Conservation (phyloP, 2,888 invertebrate species). For the Malthinus seriepunctatus region DNA sequence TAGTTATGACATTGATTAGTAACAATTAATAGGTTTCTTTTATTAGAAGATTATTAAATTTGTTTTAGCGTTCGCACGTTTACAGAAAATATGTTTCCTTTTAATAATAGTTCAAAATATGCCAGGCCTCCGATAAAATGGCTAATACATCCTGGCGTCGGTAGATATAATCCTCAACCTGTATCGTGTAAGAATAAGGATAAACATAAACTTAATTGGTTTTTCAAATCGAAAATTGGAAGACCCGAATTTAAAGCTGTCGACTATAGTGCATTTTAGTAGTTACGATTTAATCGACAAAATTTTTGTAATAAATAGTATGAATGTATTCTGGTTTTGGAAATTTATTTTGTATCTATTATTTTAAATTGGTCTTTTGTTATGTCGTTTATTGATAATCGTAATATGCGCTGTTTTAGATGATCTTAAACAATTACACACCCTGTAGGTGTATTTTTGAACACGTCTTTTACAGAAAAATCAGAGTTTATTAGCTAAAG, state of each 20-base stretch:
- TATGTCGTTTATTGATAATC: too few species aligned
- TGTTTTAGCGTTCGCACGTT: slow-evolving; percentile 22
- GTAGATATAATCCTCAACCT: slow-evolving; percentile 44
- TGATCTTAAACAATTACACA: too few species aligned
- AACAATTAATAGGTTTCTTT: slow-evolving; percentile 1
- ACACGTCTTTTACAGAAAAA: too few species aligned
- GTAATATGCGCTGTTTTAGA: too few species aligned
- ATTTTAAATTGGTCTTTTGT: too few species aligned
- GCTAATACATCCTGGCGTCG: slow-evolving; percentile 49
- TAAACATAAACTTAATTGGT: slow-evolving; percentile 40
- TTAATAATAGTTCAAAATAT: slow-evolving; percentile 41
- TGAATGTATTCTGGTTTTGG: too few species aligned
- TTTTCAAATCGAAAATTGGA: slow-evolving; percentile 44
- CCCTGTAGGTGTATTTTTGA: too few species aligned
- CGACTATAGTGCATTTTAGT: slow-evolving; percentile 33
- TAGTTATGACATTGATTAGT: slow-evolving; percentile 44
- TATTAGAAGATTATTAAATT: neutral
- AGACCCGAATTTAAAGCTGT: slow-evolving; percentile 37
- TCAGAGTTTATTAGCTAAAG: too few species aligned
- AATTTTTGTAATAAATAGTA: too few species aligned
- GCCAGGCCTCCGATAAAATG: slow-evolving; percentile 43
- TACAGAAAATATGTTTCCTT: slow-evolving; percentile 35
- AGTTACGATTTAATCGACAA: too few species aligned
- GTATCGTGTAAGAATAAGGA: slow-evolving; percentile 35
- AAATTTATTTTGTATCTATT: too few species aligned